phyloP scores from a whole-genome alignment of 2,113 vertebrate genomes.

The Gallinago media region DNA sequence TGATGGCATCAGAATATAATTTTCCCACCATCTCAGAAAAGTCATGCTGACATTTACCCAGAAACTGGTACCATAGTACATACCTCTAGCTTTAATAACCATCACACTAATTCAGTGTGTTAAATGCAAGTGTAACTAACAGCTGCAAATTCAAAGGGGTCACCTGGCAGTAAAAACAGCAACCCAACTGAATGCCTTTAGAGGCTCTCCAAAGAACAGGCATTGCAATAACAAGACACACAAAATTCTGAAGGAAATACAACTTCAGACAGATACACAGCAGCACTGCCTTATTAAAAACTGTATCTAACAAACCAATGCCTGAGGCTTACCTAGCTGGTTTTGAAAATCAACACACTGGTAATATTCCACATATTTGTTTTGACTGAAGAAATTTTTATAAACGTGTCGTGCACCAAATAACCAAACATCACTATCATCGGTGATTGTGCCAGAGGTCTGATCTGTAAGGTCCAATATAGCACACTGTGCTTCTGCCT shows the following conservation, averaged over 20 bases:
- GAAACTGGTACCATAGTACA: background rate
- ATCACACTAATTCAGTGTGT: background rate
- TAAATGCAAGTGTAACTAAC: background rate
- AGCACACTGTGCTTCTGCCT: constrained; percentile 96
- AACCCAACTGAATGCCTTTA: background rate
- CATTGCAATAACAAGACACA: background rate
- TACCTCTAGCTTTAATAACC: background rate
- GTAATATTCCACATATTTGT: constrained; percentile 92
- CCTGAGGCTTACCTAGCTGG: constrained; percentile 86
- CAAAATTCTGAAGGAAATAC: background rate
- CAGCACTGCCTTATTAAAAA: background rate
- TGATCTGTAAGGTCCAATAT: constrained; percentile 89
- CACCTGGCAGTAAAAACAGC: background rate
- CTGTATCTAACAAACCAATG: background rate
- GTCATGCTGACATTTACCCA: background rate
- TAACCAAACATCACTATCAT: constrained; percentile 98
- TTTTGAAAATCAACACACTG: constrained; percentile 91
- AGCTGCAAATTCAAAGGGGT: background rate
- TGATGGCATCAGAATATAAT: background rate
- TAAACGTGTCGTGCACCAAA: constrained; percentile 96
- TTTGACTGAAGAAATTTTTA: constrained; percentile 96
- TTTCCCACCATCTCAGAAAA: background rate
- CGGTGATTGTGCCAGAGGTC: constrained; percentile 95
- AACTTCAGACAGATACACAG: background rate
- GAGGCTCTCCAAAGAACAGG: background rate